Evolutionary conservation across 2,888 invertebrate genomes (phyloP).

Genomic region (Drosophila flavopinicola): DNA sequence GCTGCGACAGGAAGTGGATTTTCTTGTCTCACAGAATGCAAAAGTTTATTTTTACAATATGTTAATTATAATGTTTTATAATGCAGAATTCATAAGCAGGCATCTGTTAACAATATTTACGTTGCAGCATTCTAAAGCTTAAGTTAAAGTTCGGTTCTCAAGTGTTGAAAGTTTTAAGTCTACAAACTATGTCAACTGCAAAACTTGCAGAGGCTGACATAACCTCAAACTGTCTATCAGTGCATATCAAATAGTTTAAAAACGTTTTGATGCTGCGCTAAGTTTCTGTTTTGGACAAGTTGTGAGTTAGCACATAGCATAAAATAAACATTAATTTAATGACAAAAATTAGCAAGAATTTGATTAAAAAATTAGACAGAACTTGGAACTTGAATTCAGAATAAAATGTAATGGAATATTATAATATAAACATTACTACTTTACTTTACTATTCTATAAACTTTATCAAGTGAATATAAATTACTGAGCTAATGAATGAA

Average conservation of each 20-base stretch:
- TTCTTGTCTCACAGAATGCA: slow-evolving; percentile 24
- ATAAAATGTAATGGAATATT: not conserved
- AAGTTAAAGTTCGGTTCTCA: not conserved
- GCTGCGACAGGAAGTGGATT: slow-evolving; percentile 21
- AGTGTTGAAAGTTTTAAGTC: not conserved
- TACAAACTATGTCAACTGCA: not conserved
- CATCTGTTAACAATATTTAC: not conserved
- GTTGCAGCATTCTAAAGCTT: not conserved
- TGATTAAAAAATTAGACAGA: not conserved
- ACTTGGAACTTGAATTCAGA: not conserved
- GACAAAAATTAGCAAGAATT: too few relatives aligned
- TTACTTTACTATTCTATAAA: too few relatives aligned
- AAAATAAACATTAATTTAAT: slow-evolving; percentile 6
- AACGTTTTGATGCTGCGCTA: not conserved
- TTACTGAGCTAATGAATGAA: not conserved
- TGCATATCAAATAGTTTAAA: not conserved
- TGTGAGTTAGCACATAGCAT: slow-evolving; percentile 1
- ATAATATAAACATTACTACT: too few relatives aligned
- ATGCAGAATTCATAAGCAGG: not conserved
- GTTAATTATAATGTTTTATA: not conserved
- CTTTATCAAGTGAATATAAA: too few relatives aligned
- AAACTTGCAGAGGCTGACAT: not conserved
- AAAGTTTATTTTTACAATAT: slow-evolving; percentile 2
- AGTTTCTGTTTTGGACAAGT: not conserved
- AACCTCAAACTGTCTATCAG: not conserved